Percentiles rank a stretch among this genome's conserved stretches.
Conservation (phyloP, 2,888 invertebrate genomes). For the Athalia circularis region DNA sequence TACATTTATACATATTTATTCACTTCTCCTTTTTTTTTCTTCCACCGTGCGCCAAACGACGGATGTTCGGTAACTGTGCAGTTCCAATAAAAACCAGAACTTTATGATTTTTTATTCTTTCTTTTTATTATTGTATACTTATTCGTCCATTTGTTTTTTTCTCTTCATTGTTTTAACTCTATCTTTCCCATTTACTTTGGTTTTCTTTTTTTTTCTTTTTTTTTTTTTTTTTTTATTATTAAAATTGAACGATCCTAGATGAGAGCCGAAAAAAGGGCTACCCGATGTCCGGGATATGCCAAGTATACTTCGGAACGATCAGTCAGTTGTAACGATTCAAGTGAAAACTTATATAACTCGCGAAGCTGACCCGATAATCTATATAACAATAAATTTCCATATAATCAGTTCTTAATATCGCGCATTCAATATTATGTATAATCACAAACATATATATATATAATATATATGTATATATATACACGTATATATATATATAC, state of each 20-base stretch:
- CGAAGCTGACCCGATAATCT: slow-evolving; percentile 16
- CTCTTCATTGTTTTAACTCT: no score
- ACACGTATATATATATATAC: background rate
- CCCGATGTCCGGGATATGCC: slow-evolving; percentile 24
- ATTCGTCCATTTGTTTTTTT: background rate
- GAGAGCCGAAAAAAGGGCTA: slow-evolving; percentile 10
- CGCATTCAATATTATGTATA: background rate
- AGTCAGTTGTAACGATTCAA: slow-evolving; percentile 23
- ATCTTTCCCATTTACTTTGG: no score
- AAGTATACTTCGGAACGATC: slow-evolving; percentile 22
- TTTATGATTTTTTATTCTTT: background rate
- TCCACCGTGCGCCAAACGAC: slow-evolving; percentile 5
- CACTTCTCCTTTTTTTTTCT: no score
- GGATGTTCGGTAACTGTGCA: slow-evolving; percentile 16
- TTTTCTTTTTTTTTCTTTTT: slow-evolving; percentile 8
- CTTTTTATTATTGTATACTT: background rate
- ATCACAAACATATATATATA: background rate
- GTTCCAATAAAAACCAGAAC: slow-evolving; percentile 2
- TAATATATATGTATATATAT: background rate
- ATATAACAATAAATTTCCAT: background rate
- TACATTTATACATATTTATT: slow-evolving; percentile 11
- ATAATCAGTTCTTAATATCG: background rate
- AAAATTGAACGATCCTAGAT: background rate
- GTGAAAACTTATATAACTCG: slow-evolving; percentile 16
- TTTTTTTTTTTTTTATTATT: background rate